Conservation (phyloP, 2,113 vertebrate genomes). For the Speoplatyrhinus poulsoni region DNA sequence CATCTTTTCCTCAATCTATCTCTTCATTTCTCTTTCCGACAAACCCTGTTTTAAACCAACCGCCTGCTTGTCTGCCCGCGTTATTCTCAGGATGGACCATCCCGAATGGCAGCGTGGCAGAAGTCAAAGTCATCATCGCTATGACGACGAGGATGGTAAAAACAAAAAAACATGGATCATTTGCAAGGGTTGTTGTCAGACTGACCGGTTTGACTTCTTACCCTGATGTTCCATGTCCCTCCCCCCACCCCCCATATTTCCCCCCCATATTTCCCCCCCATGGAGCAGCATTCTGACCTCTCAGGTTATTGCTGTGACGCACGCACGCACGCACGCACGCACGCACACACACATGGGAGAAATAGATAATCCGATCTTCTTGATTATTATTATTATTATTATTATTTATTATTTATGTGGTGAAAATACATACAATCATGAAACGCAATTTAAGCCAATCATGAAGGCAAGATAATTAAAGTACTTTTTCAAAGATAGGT, state of each 20-base stretch:
- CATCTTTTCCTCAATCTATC: background rate
- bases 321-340: background rate
- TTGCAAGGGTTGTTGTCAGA: background rate
- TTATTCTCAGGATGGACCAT: slow-evolving; percentile 63
- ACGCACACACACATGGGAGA: background rate
- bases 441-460: too few relatives aligned
- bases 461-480: too few relatives aligned
- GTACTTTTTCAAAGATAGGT: too few relatives aligned
- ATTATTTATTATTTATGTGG: too few relatives aligned
- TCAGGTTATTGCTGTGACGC: slow-evolving; percentile 76
- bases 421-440: too few relatives aligned
- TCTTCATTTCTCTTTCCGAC: background rate
- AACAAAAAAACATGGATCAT: background rate
- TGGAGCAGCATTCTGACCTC: slow-evolving; percentile 65
- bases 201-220: background rate
- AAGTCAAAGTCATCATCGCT: slow-evolving; percentile 54
- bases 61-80: background rate
- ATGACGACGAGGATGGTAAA: slow-evolving; percentile 68
- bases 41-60: background rate
- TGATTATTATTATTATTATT: too few relatives aligned
- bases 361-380: too few relatives aligned
- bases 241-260: background rate
- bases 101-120: slow-evolving; percentile 59
- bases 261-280: background rate
- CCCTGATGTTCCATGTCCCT: background rate